phyloP scores from a whole-genome alignment of 2,113 vertebrate species.

The Dicerorhinus sumatrensis region DNA sequence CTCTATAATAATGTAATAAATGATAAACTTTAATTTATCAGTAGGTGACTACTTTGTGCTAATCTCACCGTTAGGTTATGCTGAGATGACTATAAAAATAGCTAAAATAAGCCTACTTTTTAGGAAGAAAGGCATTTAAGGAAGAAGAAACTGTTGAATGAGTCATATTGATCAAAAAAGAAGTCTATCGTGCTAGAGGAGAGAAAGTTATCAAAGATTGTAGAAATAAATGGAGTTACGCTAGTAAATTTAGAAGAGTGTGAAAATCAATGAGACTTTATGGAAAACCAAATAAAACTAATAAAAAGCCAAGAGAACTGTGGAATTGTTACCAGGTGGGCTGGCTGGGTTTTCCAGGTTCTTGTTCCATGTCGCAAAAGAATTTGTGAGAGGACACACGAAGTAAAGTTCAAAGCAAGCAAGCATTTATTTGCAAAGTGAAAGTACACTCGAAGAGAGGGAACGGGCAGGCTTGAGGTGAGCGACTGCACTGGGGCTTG shows the following conservation, averaged over 20 bases:
- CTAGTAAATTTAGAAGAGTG: background rate
- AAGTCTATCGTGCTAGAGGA: background rate
- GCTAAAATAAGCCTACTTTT: background rate
- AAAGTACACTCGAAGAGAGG: too few relatives aligned
- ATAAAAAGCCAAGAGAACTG: background rate
- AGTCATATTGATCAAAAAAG: background rate
- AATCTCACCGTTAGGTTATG: background rate
- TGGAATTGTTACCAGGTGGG: background rate
- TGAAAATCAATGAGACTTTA: background rate
- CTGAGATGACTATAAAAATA: background rate
- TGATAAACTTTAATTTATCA: background rate
- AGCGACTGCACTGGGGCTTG: too few relatives aligned
- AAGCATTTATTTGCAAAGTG: too few relatives aligned
- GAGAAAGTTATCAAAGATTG: background rate
- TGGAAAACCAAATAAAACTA: slow-evolving; percentile 10
- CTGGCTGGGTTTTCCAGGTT: too few relatives aligned
- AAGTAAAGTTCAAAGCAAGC: too few relatives aligned
- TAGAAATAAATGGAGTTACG: background rate
- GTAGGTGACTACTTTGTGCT: background rate
- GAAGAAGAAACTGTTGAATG: background rate
- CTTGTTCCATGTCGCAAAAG: too few relatives aligned
- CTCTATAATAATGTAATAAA: background rate
- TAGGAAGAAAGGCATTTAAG: background rate
- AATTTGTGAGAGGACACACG: too few relatives aligned
- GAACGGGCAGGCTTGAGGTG: too few relatives aligned